A percentile compares a stretch with the other conserved stretches of the same genome.
These are phyloP conservation scores for Melanostoma mellinum DNA, from an alignment of 2,888 invertebrate species.

Conservation along the genomic window DNA sequence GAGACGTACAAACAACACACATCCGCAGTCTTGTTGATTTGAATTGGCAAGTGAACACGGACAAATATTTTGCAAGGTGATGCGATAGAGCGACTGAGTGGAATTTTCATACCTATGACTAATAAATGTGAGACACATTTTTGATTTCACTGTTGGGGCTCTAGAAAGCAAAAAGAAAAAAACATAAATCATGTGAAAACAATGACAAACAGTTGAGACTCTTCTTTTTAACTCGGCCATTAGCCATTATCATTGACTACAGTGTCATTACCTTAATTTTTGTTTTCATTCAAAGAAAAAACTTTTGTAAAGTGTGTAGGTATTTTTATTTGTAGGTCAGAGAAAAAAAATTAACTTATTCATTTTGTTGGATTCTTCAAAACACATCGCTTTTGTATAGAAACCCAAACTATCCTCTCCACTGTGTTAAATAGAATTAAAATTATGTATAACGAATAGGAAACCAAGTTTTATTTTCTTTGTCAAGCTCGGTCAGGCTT, in stretches of 20 bases:
- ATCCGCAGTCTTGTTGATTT: slow-evolving; percentile 52
- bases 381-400: background rate
- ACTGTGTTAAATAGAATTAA: slow-evolving; percentile 13
- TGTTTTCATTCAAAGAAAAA: slow-evolving; percentile 22
- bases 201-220: slow-evolving; percentile 50
- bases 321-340: slow-evolving; percentile 61
- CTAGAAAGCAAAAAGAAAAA: slow-evolving; percentile 61
- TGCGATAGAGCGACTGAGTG: slow-evolving; percentile 42
- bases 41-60: slow-evolving; percentile 50
- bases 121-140: slow-evolving; percentile 67
- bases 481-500: slow-evolving; percentile 15
- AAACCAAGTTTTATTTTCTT: slow-evolving; percentile 33
- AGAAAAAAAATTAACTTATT: slow-evolving; percentile 28
- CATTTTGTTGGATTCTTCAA: slow-evolving; percentile 1
- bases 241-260: slow-evolving; percentile 48
- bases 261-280: slow-evolving; percentile 45
- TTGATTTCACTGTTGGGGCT: slow-evolving; percentile 65
- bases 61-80: slow-evolving; percentile 63
- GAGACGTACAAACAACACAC: slow-evolving; percentile 44
- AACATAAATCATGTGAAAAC: slow-evolving; percentile 64
- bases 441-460: background rate
- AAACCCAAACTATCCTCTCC: background rate
- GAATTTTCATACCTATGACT: slow-evolving; percentile 64
- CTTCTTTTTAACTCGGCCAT: slow-evolving; percentile 32
- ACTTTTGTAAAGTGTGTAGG: slow-evolving; percentile 32